phyloP scores from a whole-genome alignment of 2,888 invertebrate species.

The Acheta domesticus region DNA sequence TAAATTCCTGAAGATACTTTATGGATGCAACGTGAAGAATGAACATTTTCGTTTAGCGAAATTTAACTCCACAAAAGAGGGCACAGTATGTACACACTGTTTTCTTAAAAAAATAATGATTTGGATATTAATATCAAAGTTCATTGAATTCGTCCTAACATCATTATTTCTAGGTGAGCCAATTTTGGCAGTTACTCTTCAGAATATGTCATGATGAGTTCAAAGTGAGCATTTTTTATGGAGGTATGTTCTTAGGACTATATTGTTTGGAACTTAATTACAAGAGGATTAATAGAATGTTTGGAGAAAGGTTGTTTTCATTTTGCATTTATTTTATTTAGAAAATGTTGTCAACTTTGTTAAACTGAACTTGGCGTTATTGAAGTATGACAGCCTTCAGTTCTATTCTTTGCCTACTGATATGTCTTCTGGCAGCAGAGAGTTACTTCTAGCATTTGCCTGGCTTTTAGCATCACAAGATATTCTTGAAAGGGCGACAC shows the following conservation, averaged over 20 bases:
- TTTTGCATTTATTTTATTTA: constrained; percentile 24
- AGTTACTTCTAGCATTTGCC: constrained; percentile 46
- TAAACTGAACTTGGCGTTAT: constrained; percentile 45
- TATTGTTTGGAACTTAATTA: too few relatives aligned
- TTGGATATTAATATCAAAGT: too few relatives aligned
- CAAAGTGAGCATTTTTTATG: too few relatives aligned
- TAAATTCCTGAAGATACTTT: neutral
- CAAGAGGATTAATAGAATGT: too few relatives aligned
- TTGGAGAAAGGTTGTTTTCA: too few relatives aligned
- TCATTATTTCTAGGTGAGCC: neutral
- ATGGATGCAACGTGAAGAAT: neutral
- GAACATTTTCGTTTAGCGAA: constrained; percentile 4
- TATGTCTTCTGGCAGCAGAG: constrained; percentile 41
- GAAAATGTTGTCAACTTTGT: constrained; percentile 41
- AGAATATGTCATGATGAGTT: neutral
- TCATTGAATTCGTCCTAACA: neutral
- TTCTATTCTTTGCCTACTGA: constrained; percentile 44
- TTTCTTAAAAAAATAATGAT: too few relatives aligned
- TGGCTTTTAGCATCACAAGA: constrained; percentile 45
- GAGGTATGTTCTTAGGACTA: too few relatives aligned
- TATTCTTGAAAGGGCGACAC: constrained; percentile 40
- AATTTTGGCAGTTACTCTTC: neutral
- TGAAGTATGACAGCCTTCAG: constrained; percentile 45
- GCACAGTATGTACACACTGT: neutral
- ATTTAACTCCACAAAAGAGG: neutral